Percentiles rank a stretch among this genome's conserved stretches.
These are phyloP conservation scores for Dexiosoma caninum DNA, from an alignment of 2,888 invertebrate genomes.

Conservation along the genomic window DNA sequence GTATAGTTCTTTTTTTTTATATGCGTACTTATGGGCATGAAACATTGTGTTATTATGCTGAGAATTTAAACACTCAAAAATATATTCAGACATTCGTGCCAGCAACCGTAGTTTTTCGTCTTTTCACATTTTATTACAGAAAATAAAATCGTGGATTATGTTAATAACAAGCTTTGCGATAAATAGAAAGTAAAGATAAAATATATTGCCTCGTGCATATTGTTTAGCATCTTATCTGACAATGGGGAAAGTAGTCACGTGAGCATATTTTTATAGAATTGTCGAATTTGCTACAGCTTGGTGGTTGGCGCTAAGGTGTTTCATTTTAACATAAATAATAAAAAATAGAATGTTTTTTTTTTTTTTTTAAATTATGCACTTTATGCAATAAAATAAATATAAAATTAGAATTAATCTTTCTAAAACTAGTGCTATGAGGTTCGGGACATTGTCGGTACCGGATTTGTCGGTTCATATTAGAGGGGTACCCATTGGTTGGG, in stretches of 20 bases:
- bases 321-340: background rate
- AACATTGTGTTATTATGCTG: background rate
- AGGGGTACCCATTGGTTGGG: too few species aligned
- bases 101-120: too few species aligned
- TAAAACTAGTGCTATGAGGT: too few species aligned
- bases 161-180: background rate
- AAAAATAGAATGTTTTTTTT: too few species aligned
- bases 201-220: constrained; percentile 2
- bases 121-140: constrained; percentile 7
- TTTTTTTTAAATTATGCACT: too few species aligned
- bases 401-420: too few species aligned
- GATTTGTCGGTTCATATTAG: too few species aligned
- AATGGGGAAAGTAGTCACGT: constrained; percentile 18
- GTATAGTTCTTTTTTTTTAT: background rate
- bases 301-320: background rate
- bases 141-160: constrained; percentile 33
- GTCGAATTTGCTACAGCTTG: constrained; percentile 21
- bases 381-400: too few species aligned
- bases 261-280: constrained; percentile 52
- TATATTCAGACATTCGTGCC: constrained; percentile 9
- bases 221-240: background rate
- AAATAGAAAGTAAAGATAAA: background rate
- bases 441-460: too few species aligned
- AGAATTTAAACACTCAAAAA: constrained; percentile 10
- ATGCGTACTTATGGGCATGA: background rate